Evolutionary conservation across 2,888 invertebrate species (phyloP).

Genomic region (Monochamus alternatus): DNA sequence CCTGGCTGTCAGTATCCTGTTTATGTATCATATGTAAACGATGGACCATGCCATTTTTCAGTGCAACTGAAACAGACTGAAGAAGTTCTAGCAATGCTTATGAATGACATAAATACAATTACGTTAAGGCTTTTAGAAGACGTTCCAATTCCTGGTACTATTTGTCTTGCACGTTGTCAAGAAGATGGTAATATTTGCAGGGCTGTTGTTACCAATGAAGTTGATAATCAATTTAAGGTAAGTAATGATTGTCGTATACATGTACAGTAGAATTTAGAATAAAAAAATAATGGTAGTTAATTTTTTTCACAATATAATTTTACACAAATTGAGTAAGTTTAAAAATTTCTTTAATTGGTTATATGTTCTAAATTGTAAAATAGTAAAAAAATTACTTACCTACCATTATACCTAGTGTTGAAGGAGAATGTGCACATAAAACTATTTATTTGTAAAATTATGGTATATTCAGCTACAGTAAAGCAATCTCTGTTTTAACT

Average conservation of each 20-base stretch:
- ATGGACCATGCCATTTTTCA: slow-evolving; percentile 85
- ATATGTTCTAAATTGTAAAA: too few species aligned
- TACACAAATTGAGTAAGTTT: too few species aligned
- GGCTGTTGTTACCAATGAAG: slow-evolving; percentile 83
- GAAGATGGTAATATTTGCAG: slow-evolving; percentile 81
- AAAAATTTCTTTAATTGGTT: too few species aligned
- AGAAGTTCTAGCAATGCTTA: slow-evolving; percentile 78
- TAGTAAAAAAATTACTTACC: too few species aligned
- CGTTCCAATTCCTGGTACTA: slow-evolving; percentile 82
- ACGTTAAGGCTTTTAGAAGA: slow-evolving; percentile 77
- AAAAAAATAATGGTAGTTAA: too few species aligned
- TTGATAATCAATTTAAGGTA: slow-evolving; percentile 80
- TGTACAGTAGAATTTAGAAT: too few species aligned
- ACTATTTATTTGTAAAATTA: too few species aligned
- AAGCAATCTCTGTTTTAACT: too few species aligned
- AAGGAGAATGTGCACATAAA: background rate
- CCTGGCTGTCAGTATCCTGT: slow-evolving; percentile 78
- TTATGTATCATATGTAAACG: slow-evolving; percentile 84
- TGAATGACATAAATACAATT: slow-evolving; percentile 81
- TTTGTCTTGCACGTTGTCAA: slow-evolving; percentile 83
- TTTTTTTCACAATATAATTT: too few species aligned
- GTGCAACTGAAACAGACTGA: slow-evolving; percentile 80
- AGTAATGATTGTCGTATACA: slow-evolving; percentile 4
- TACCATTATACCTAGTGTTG: too few species aligned
- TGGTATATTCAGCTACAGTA: too few species aligned